Base-by-base conservation (phyloP, 2,888 invertebrate genomes). In the Aphidius colemani region DNA sequence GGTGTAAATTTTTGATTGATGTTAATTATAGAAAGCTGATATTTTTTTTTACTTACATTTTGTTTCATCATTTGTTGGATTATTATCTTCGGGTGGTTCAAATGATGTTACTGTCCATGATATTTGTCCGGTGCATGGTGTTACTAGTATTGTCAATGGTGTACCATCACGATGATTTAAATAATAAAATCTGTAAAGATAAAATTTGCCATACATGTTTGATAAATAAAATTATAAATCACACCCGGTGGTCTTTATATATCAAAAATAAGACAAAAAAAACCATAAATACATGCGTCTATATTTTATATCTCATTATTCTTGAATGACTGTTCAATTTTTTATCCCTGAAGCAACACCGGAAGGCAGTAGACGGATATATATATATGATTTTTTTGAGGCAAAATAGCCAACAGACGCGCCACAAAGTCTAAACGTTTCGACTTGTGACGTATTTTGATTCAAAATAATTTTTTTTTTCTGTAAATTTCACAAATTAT, bases 31-130 rank as follows among this genome's bases (percentile, higher is more conserved):
- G 61, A 63, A 65, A 66, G 60, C 63, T 65, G 51, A 65, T 40
- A 62, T 61, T 53, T 55, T 18, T 43, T 18, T 10, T 49, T 60
- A n/a, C 74, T 74, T 64, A 76, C 77, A 73, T 67, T 76, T 74
- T 49, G 70, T 61, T 59, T 78, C 80, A 70, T 80, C 80, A 59
- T 59, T 64, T 57, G 75, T 70, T 68, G 78, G 75, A 68, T 75
- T 75, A 68, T 74, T 74, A 66, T 75, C 75, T 68, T 80, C 76
- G 56, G 82, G 81, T 65, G 81, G 79, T 48, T 75, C 78, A 48
- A 78, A 76, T 72, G 79, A 80, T 72, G 79, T 82, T 65, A 81
- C 78, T 66, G 76, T 80, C 82, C 82, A 82, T 49, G 78, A 75
- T 70, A 82, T 80, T 43, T 79, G 78, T 1, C 81, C 82, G 65